Evolutionary conservation across 2,888 invertebrate species (phyloP).

Genomic region (Drosophila maculinotata): DNA sequence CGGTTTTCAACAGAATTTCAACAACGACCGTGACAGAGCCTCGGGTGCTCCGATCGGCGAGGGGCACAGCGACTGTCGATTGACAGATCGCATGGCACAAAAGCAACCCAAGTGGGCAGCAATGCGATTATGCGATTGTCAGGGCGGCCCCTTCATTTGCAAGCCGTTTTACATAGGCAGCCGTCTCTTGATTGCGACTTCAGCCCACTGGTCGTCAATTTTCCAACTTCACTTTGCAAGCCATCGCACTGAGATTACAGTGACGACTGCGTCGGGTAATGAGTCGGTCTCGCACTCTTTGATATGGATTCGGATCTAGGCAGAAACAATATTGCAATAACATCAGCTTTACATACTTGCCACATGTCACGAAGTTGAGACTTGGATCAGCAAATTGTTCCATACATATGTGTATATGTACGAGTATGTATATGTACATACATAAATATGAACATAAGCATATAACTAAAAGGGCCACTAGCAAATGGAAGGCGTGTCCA

Average conservation of each 20-base stretch:
- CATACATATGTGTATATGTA: neutral
- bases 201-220: constrained; percentile 18
- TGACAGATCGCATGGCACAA: constrained; percentile 69
- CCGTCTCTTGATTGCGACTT: constrained; percentile 16
- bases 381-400: constrained; percentile 8
- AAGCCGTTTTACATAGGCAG: constrained; percentile 21
- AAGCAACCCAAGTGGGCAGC: constrained; percentile 34
- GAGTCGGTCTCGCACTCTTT: constrained; percentile 39
- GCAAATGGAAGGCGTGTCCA: constrained; percentile 76
- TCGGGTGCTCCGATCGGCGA: constrained; percentile 50
- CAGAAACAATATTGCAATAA: constrained; percentile 51
- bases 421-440: neutral
- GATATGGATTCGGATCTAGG: constrained; percentile 23
- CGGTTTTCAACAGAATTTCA: constrained; percentile 74
- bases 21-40: constrained; percentile 51
- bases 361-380: constrained; percentile 40
- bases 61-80: constrained; percentile 32
- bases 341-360: too few species aligned
- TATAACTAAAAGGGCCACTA: constrained; percentile 7
- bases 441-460: neutral
- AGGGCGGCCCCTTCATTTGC: constrained; percentile 47
- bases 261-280: constrained; percentile 60
- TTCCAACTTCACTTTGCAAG: neutral
- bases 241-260: constrained; percentile 9
- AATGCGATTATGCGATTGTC: constrained; percentile 34